Evolutionary conservation across 2,888 invertebrate genomes (phyloP).

Genomic region (Brachynemurus nebulosus): DNA sequence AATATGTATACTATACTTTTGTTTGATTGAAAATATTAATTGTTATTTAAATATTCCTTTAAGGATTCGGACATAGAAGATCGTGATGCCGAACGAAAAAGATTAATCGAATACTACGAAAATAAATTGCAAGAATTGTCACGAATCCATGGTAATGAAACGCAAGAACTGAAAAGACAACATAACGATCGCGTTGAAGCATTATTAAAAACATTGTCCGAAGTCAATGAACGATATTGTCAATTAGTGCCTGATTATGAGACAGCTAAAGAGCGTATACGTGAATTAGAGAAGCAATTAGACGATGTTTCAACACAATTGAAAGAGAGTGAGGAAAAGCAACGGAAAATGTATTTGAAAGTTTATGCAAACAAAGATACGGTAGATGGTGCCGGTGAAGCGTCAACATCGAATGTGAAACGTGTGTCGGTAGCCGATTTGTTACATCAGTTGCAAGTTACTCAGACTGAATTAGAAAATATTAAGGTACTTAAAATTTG

Average conservation of each 20-base stretch:
- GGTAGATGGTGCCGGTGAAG: slow-evolving; percentile 48
- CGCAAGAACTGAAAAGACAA: slow-evolving; percentile 60
- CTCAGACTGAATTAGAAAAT: slow-evolving; percentile 76
- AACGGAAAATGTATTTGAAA: slow-evolving; percentile 63
- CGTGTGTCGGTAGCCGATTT: slow-evolving; percentile 69
- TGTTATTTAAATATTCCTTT: slow-evolving; percentile 22
- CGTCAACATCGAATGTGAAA: slow-evolving; percentile 31
- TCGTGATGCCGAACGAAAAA: slow-evolving; percentile 50
- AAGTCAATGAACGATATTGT: slow-evolving; percentile 64
- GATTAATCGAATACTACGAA: slow-evolving; percentile 56
- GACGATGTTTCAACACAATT: slow-evolving; percentile 55
- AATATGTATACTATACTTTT: not conserved
- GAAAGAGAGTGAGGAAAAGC: slow-evolving; percentile 55
- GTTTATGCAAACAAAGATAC: slow-evolving; percentile 64
- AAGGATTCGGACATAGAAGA: slow-evolving; percentile 32
- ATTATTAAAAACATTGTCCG: slow-evolving; percentile 54
- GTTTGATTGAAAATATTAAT: not conserved
- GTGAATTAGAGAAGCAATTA: slow-evolving; percentile 55
- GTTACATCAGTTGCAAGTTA: slow-evolving; percentile 68
- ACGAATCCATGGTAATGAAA: slow-evolving; percentile 45
- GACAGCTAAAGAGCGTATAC: slow-evolving; percentile 53
- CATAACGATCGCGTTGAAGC: slow-evolving; percentile 71
- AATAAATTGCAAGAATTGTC: slow-evolving; percentile 61
- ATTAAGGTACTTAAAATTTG: too few species aligned
- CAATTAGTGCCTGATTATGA: slow-evolving; percentile 62